Evolutionary conservation across 1,140 invertebrate species (phyloP).

Genomic region (Drosophila hydei): DNA sequence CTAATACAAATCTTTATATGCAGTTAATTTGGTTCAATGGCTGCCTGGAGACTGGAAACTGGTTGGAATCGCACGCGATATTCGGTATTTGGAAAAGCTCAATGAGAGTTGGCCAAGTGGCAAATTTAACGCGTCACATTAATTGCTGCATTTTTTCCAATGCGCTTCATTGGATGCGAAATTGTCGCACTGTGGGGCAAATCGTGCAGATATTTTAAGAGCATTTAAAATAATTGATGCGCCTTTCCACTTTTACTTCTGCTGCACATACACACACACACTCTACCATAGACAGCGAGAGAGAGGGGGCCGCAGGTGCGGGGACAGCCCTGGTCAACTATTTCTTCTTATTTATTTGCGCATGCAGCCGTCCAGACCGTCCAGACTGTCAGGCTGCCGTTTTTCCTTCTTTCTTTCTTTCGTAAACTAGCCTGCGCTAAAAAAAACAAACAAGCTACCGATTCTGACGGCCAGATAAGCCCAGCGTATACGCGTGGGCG

Average conservation of each 20-base stretch:
- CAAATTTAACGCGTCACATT: slow-evolving; percentile 40
- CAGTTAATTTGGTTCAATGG: slow-evolving; percentile 40
- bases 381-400: slow-evolving; percentile 40
- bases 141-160: slow-evolving; percentile 34
- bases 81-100: slow-evolving; percentile 24
- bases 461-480: slow-evolving; percentile 59
- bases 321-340: slow-evolving; percentile 31
- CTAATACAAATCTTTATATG: slow-evolving; percentile 14
- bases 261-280: slow-evolving; percentile 22
- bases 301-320: no score
- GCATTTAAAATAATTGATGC: slow-evolving; percentile 73
- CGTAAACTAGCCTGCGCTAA: slow-evolving; percentile 36
- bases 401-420: slow-evolving; percentile 22
- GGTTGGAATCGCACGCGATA: slow-evolving; percentile 38
- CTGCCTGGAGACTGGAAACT: slow-evolving; percentile 49
- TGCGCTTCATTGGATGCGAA: slow-evolving; percentile 30
- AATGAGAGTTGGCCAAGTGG: slow-evolving; percentile 20
- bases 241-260: slow-evolving; percentile 47
- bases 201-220: slow-evolving; percentile 42
- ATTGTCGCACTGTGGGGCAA: slow-evolving; percentile 33
- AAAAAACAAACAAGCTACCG: slow-evolving; percentile 54
- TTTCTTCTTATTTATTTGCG: slow-evolving; percentile 22
- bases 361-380: slow-evolving; percentile 17
- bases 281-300: no score
- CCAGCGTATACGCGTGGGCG: slow-evolving; percentile 42